These are phyloP conservation scores for Autographa gamma DNA, from an alignment of 2,888 invertebrate species.

Conservation along the genomic window DNA sequence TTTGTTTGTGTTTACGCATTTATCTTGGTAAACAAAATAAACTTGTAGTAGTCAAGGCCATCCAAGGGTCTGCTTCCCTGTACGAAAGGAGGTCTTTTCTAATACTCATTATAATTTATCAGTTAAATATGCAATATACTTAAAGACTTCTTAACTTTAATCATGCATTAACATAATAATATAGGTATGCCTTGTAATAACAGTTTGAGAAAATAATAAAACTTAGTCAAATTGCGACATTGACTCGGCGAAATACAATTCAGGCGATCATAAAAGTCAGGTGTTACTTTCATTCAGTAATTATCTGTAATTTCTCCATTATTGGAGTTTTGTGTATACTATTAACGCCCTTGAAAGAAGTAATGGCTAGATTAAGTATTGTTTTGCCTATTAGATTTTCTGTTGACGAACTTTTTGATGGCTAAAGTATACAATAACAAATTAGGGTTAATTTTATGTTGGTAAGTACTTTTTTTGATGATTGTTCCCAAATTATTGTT, in stretches of 20 bases:
- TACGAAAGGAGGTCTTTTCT: too few relatives aligned
- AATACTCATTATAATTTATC: too few relatives aligned
- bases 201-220: constrained; percentile 19
- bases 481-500: too few relatives aligned
- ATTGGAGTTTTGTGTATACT: constrained; percentile 39
- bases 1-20: not conserved
- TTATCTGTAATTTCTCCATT: constrained; percentile 50
- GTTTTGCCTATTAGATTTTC: not conserved
- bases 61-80: too few relatives aligned
- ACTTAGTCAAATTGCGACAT: constrained; percentile 22
- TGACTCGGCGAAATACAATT: constrained; percentile 33
- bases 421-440: too few relatives aligned
- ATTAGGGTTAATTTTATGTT: too few relatives aligned
- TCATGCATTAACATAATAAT: not conserved
- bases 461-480: too few relatives aligned
- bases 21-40: not conserved
- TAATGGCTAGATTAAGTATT: constrained; percentile 14
- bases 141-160: not conserved
- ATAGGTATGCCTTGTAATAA: not conserved
- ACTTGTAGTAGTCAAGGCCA: too few relatives aligned
- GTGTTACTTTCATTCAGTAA: constrained; percentile 30
- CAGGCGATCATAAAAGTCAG: constrained; percentile 47
- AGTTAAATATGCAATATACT: too few relatives aligned
- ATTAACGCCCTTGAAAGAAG: constrained; percentile 16
- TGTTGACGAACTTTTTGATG: not conserved